Evolutionary conservation across 1,140 invertebrate genomes (phyloP).

Genomic region (Lepidotrigona ventralis): DNA sequence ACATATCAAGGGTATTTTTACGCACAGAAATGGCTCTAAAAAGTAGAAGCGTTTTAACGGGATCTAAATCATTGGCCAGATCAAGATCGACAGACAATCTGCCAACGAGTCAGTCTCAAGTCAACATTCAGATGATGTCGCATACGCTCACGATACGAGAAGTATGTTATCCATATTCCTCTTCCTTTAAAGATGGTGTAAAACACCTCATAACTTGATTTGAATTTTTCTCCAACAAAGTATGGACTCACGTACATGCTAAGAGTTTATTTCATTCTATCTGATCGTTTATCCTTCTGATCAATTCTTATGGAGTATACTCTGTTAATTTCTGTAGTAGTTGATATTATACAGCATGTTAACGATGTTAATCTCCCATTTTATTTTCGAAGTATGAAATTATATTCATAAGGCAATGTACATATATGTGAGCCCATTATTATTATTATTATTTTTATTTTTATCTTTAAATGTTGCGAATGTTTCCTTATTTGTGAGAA

Average conservation of each 20-base stretch:
- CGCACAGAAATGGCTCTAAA: slow-evolving; percentile 96
- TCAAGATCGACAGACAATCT: slow-evolving; percentile 93
- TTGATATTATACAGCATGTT: slow-evolving; percentile 27
- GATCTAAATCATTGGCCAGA: slow-evolving; percentile 85
- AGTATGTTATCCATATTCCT: slow-evolving; percentile 80
- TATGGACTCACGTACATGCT: slow-evolving; percentile 46
- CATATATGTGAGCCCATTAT: slow-evolving; percentile 45
- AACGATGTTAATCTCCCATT: background rate
- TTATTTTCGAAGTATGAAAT: slow-evolving; percentile 1
- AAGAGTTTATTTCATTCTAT: slow-evolving; percentile 26
- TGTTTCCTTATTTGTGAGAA: slow-evolving; percentile 30
- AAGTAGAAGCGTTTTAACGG: slow-evolving; percentile 86
- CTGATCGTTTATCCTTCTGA: slow-evolving; percentile 3
- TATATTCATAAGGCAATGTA: slow-evolving; percentile 1
- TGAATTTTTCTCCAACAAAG: background rate
- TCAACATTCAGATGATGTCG: slow-evolving; percentile 96
- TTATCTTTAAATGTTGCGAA: slow-evolving; percentile 23
- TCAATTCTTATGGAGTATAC: slow-evolving; percentile 1
- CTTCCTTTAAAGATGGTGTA: background rate
- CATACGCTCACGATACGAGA: slow-evolving; percentile 94
- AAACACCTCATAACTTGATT: background rate
- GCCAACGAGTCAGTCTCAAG: slow-evolving; percentile 93
- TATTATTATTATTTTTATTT: no score
- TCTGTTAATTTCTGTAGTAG: slow-evolving; percentile 6
- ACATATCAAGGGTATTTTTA: slow-evolving; percentile 94